phyloP scores from a whole-genome alignment of 2,888 invertebrate species.

The Cosmia pyralina region DNA sequence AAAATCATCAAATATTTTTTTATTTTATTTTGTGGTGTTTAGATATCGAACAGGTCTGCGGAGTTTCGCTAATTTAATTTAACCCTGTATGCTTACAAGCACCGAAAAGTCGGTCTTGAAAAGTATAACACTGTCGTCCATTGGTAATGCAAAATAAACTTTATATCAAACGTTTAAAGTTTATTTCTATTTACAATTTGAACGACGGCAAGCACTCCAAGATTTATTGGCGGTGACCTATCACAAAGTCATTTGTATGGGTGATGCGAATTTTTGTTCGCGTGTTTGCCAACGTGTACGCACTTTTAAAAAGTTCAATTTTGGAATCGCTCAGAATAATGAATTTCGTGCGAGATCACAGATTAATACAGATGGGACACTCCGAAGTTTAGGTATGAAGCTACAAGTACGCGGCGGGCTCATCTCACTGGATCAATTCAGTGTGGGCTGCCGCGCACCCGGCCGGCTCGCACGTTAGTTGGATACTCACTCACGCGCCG shows the following conservation, averaged over 20 bases:
- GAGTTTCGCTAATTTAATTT: too few relatives aligned
- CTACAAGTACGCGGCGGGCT: too few relatives aligned
- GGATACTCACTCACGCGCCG: too few relatives aligned
- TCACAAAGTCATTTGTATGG: neutral
- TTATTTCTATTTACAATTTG: neutral
- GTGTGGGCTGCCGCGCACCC: too few relatives aligned
- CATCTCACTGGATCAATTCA: too few relatives aligned
- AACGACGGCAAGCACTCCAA: neutral
- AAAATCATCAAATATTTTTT: too few relatives aligned
- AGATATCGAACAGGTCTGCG: too few relatives aligned
- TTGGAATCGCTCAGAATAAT: constrained; percentile 4
- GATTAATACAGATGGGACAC: too few relatives aligned
- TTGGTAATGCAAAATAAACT: neutral
- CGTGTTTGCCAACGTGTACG: constrained; percentile 15
- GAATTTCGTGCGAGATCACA: too few relatives aligned
- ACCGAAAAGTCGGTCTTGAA: neutral
- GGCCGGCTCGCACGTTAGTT: too few relatives aligned
- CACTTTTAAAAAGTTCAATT: neutral
- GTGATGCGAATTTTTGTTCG: neutral
- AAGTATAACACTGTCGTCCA: neutral
- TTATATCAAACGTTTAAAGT: neutral
- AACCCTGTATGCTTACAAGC: neutral
- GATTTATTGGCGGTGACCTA: neutral
- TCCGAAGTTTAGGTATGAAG: too few relatives aligned
- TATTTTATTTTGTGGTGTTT: too few relatives aligned